Evolutionary conservation across 2,113 vertebrate genomes (phyloP).

Genomic region (Calypte anna): DNA sequence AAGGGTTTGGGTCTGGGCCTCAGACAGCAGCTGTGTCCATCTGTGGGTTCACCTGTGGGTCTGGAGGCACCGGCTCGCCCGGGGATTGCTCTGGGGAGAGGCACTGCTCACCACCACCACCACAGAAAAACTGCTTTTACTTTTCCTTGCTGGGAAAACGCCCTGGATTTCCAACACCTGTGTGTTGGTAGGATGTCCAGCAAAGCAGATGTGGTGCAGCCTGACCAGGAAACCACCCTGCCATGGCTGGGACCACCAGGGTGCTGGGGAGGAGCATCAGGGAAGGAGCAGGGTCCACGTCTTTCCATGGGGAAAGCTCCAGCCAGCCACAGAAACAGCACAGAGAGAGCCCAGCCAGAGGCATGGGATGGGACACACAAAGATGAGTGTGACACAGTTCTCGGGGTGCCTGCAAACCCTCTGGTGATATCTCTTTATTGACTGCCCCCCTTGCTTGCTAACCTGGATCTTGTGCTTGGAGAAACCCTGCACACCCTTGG

Average conservation of each 20-base stretch:
- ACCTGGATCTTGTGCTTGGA: not conserved
- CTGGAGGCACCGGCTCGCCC: not conserved
- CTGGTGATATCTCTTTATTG: rapidly evolving
- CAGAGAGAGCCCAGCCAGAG: not conserved
- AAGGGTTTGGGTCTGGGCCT: not conserved
- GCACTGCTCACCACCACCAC: not conserved
- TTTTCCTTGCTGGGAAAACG: not conserved
- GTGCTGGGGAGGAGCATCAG: not conserved
- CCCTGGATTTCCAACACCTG: not conserved
- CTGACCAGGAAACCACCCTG: rapidly evolving
- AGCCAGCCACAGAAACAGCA: not conserved
- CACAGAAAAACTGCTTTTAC: not conserved
- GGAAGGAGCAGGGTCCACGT: rapidly evolving
- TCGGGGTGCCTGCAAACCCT: not conserved
- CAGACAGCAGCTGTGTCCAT: rapidly evolving
- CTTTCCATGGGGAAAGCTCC: not conserved
- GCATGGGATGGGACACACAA: too few species aligned
- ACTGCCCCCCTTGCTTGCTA: rapidly evolving
- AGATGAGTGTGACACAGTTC: not conserved
- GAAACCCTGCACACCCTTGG: rapidly evolving
- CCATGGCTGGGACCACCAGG: rapidly evolving
- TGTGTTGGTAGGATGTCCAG: rapidly evolving
- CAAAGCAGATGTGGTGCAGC: not conserved
- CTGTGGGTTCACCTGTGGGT: not conserved
- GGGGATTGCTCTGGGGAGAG: not conserved